Conservation (phyloP, 1,140 invertebrate genomes). For the Archegozetes longisetosus region DNA sequence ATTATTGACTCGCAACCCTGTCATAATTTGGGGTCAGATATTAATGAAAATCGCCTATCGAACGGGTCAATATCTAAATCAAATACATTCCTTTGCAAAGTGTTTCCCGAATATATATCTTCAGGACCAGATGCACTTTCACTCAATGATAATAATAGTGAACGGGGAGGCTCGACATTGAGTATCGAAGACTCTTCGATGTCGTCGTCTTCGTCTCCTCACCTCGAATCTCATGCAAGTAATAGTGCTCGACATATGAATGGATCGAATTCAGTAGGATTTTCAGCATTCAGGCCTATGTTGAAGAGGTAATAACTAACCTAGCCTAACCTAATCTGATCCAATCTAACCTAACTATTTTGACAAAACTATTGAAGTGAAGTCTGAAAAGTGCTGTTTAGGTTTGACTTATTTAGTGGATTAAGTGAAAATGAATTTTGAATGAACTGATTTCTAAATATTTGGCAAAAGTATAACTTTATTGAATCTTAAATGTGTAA, state of each 20-base stretch:
- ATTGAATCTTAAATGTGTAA: too few species aligned
- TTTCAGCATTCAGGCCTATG: neutral
- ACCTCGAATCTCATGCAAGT: neutral
- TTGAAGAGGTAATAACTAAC: neutral
- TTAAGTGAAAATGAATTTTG: too few species aligned
- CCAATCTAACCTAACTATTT: too few species aligned
- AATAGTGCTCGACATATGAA: neutral
- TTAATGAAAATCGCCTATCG: neutral
- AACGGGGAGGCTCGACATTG: neutral
- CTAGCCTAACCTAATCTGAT: too few species aligned
- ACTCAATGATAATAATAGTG: neutral
- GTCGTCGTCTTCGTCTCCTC: neutral
- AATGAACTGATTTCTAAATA: too few species aligned
- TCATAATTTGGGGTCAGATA: neutral
- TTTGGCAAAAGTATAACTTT: too few species aligned
- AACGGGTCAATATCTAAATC: neutral
- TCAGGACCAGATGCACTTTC: neutral
- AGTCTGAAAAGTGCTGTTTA: too few species aligned
- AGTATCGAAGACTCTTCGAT: neutral
- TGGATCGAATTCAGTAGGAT: neutral
- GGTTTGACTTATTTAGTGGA: too few species aligned
- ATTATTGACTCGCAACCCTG: neutral
- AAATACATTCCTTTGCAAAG: neutral
- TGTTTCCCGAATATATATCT: neutral
- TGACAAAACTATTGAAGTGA: too few species aligned